phyloP scores from a whole-genome alignment of 2,797 vertebrate genomes.

The Sebastes hubbsi region DNA sequence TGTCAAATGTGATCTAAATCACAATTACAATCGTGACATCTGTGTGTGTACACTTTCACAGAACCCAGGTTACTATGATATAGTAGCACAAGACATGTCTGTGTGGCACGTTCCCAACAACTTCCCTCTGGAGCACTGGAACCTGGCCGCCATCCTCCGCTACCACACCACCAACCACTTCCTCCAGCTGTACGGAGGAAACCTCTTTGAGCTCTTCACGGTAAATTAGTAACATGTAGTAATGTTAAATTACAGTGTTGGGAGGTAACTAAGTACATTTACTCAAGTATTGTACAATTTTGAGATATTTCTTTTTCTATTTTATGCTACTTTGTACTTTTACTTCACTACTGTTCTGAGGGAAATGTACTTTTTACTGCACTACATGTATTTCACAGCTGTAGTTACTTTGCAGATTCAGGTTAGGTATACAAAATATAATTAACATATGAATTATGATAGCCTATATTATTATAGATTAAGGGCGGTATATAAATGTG shows the following conservation, averaged over 20 bases:
- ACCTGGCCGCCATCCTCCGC: conserved; percentile 55
- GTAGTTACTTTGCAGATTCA: neutral
- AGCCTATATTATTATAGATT: neutral
- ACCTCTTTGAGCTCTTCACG: conserved; percentile 34
- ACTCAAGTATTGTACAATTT: neutral
- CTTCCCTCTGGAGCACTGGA: conserved; percentile 59
- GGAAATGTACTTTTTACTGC: neutral
- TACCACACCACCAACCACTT: conserved; percentile 45
- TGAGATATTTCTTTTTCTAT: neutral
- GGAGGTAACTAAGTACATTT: neutral
- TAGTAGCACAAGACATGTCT: conserved; percentile 64
- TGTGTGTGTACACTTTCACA: neutral
- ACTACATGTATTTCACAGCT: neutral
- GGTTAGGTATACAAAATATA: neutral
- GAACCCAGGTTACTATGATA: conserved; percentile 79
- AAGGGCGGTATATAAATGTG: neutral
- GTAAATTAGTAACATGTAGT: neutral
- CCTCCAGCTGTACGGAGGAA: conserved; percentile 20
- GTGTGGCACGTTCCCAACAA: conserved; percentile 79
- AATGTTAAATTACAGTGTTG: neutral
- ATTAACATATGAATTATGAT: neutral
- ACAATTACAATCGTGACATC: neutral
- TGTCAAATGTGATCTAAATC: neutral
- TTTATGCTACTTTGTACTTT: too few species aligned
- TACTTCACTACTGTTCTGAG: too few species aligned